phyloP scores from a whole-genome alignment of 2,113 vertebrate species.

The Lonchura striata region DNA sequence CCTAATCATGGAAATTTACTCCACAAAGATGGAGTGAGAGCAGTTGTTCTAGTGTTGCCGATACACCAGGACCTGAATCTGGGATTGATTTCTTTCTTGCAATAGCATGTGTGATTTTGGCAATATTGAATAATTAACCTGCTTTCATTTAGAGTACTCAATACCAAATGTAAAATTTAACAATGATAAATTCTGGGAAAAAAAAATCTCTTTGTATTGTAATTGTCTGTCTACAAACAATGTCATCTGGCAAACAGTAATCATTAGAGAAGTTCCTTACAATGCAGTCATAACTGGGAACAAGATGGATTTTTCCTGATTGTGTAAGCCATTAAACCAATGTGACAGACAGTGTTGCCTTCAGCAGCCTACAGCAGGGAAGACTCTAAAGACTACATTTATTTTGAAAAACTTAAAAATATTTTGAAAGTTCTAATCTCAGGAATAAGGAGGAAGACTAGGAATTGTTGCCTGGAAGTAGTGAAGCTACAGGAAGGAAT shows the following conservation, averaged over 20 bases:
- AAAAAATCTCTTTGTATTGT: background rate
- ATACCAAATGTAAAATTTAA: background rate
- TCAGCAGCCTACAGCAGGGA: background rate
- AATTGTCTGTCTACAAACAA: background rate
- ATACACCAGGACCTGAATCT: background rate
- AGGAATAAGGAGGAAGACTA: background rate
- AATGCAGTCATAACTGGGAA: background rate
- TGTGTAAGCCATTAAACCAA: background rate
- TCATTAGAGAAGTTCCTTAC: background rate
- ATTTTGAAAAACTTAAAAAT: background rate
- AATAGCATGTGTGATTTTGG: background rate
- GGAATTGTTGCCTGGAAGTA: background rate
- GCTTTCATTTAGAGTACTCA: background rate
- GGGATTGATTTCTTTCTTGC: background rate
- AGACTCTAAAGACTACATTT: background rate
- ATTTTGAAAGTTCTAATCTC: constrained; percentile 1
- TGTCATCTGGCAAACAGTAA: background rate
- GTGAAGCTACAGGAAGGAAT: background rate
- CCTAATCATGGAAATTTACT: background rate
- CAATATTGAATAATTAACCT: background rate
- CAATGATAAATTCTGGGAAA: background rate
- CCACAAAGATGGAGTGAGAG: background rate
- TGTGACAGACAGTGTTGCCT: background rate
- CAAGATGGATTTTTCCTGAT: background rate
- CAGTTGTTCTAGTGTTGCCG: background rate